Percentiles rank a stretch among this genome's conserved stretches.
Evolutionary conservation across 2,113 vertebrate species (phyloP).

Genomic region (Chionis minor): DNA sequence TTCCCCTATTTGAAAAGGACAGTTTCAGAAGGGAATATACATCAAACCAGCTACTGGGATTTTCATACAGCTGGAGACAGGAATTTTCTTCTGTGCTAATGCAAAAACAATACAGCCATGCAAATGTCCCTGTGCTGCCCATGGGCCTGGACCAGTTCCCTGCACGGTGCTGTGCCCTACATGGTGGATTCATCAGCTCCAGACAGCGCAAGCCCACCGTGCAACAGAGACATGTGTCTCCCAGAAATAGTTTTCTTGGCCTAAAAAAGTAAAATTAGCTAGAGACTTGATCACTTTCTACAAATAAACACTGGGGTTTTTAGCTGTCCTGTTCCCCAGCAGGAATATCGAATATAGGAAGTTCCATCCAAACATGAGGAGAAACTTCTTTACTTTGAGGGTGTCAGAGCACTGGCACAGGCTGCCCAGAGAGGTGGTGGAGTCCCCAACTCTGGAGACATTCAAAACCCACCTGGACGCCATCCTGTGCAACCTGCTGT

Average conservation of each 20-base stretch:
- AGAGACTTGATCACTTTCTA: neutral
- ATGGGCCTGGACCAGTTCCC: rapidly evolving
- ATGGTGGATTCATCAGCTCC: neutral
- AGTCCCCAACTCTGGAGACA: too few relatives aligned
- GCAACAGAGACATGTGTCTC: neutral
- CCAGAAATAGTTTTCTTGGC: neutral
- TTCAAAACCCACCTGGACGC: too few relatives aligned
- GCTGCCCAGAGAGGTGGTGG: too few relatives aligned
- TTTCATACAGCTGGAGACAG: neutral
- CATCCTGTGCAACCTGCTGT: too few relatives aligned
- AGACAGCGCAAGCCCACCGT: neutral
- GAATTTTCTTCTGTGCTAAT: neutral
- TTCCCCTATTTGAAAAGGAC: neutral
- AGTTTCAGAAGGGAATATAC: neutral
- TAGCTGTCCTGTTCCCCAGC: neutral
- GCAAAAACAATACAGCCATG: neutral
- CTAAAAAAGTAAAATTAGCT: neutral
- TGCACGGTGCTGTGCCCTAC: neutral
- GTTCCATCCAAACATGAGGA: too few relatives aligned
- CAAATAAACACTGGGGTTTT: neutral
- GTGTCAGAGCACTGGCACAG: too few relatives aligned
- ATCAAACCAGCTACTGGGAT: neutral
- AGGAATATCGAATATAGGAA: too few relatives aligned
- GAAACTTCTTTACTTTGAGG: too few relatives aligned
- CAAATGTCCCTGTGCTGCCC: neutral